These are phyloP conservation scores for Lichenostomus cassidix DNA, from an alignment of 2,113 vertebrate species.

Conservation along the genomic window DNA sequence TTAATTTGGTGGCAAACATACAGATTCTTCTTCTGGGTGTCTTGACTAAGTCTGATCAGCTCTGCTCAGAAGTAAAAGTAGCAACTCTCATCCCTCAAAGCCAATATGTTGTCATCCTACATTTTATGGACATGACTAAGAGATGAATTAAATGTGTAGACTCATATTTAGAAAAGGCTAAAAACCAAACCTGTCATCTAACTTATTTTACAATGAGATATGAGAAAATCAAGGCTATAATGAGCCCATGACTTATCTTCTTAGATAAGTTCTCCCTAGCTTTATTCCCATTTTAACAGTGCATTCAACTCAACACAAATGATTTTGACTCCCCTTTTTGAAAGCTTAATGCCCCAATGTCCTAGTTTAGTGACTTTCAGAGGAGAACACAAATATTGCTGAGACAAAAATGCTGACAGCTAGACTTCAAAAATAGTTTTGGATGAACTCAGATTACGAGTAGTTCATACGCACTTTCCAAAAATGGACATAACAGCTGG, in stretches of 20 bases:
- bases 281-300: not conserved
- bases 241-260: not conserved
- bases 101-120: rapidly evolving
- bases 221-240: not conserved
- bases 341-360: not conserved
- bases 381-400: constrained; percentile 10
- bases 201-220: not conserved
- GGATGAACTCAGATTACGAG: constrained; percentile 32
- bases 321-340: not conserved
- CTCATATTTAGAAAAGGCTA: not conserved
- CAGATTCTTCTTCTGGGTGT: not conserved
- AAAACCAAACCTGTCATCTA: not conserved
- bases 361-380: constrained; percentile 10
- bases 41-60: not conserved
- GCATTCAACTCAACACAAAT: not conserved
- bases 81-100: not conserved
- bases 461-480: not conserved
- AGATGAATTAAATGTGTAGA: not conserved
- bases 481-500: constrained; percentile 43
- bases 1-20: not conserved
- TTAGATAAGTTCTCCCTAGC: not conserved
- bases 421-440: constrained; percentile 40
- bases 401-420: not conserved
- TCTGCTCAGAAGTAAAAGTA: not conserved
- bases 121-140: not conserved